Base-by-base conservation (phyloP, 2,888 invertebrate species). In the Nebria brevicollis region DNA sequence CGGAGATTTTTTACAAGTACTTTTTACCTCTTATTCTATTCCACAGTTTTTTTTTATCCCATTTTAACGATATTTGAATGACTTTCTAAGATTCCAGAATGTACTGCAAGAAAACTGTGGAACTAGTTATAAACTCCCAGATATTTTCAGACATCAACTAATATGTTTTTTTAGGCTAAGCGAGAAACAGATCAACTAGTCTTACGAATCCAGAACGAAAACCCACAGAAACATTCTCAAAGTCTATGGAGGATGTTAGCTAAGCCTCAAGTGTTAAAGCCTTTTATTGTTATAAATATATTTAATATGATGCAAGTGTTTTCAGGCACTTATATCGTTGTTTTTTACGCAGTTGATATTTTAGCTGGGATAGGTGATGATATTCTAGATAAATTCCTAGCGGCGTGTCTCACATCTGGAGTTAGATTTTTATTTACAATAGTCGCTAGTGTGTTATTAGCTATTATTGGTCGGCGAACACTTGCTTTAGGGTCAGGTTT, bases 311-410 rank as follows among this genome's bases (percentile, higher is more conserved):
- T 95, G 83, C 95, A 95, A 87, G 93, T 94, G 84, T 89, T 94
- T 66, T 94, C 94, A 4, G 95, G 95, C 75, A 95, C 95, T 20
- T 95, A 94, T 86, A 91, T 95, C 13, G 92, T 95, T 80, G 94
- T 95, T 79, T 95, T 95, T 89, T 95, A 95, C 86, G 95, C 95
- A 0, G 94, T 95, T 0, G 94, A 95, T 85, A 94, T 95, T 81
- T 90, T 95, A 8, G 89, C 91, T 7, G 92, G 93, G 81, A 88
- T 90, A 77, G 89, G 92, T 80, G 92, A 91, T 3, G 84, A 86
- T 77, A 85, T 83, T 26, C 82, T 90, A 20, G 89, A 91, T 83
- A 89, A 89, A 72, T 91, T 91, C 82, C 86, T 91, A 82, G 93
- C 94, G 0, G 95, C 95, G 0, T 93, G 94, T 82, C 90, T 93